Evolutionary conservation across 2,797 vertebrate species (phyloP), one percentile per base, ranked within the genome.

Genomic region (Alcedo atthis): DNA sequence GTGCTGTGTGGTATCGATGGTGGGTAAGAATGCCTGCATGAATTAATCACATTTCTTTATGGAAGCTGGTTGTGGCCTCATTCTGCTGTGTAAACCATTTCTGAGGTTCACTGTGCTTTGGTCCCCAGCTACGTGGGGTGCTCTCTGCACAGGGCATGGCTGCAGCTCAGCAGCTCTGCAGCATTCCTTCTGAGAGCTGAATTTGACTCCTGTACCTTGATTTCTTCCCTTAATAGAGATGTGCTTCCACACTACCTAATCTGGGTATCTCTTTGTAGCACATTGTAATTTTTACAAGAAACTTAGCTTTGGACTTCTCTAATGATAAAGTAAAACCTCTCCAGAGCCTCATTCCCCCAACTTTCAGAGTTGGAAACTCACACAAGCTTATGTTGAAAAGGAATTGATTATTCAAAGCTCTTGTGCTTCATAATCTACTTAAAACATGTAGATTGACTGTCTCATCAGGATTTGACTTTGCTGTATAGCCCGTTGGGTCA

Each of bases 251-350:
- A 7, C 82, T 73, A 40, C 66, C 86, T 37, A 14, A 49, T 42
- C 80, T 71, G 69, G 67, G 16, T 82, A 28, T 43, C 79, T 92
- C 76, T 89, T 85, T 73, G 90, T 77, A 90, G 87, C 67, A 78
- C 51, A 53, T 15, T 48, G 85, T 93, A 76, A 86, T 91, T 91
- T 93, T 89, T 82, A 83, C 66, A 63, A 59, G 89, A 92, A 93
- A 87, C 92, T 55, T 83, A 71, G 9, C 87, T 92, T 68, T 87
- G 81, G 85, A 81, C 87, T 93, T 78, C 73, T 94, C 54, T 94
- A 90, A 94, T 91, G 93, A 80, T 95, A 86, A 86, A 95, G 90
- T 95, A 92, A 97, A 94, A 87, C 37, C 85, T 94, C 94, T 96
- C 89, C 58, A 10, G 94, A 92, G 95, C 48, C 79, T 93, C 76